Percentiles rank a stretch among this genome's conserved stretches.
Evolutionary conservation across 1,140 invertebrate species (phyloP).

Genomic region (Ceratosolen solmsi): DNA sequence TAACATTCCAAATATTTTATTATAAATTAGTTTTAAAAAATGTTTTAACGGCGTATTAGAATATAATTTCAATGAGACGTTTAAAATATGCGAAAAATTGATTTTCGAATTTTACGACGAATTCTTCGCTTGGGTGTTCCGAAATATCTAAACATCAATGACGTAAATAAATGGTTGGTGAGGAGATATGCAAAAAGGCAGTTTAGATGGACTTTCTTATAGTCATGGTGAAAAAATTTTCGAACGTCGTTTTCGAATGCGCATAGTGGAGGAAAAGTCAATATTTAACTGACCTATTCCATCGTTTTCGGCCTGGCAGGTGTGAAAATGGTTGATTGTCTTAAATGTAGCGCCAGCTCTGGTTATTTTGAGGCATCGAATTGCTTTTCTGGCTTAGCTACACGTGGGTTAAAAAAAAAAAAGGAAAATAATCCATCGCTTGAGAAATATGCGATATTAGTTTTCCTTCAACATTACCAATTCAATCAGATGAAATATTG

Average conservation of each 20-base stretch:
- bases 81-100: not conserved
- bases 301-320: constrained; percentile 57
- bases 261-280: constrained; percentile 56
- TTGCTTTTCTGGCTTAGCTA: constrained; percentile 23
- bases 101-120: not conserved
- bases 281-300: constrained; percentile 59
- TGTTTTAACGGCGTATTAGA: not conserved
- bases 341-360: constrained; percentile 43
- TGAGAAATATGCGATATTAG: not conserved
- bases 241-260: constrained; percentile 51
- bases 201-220: constrained; percentile 32
- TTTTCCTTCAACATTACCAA: not conserved
- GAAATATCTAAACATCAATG: not conserved
- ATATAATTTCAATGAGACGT: not conserved
- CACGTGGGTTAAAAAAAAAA: not conserved
- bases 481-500: not conserved
- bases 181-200: constrained; percentile 30
- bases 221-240: constrained; percentile 61
- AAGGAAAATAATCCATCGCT: constrained; percentile 15
- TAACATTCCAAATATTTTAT: no score
- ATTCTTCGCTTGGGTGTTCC: constrained; percentile 36
- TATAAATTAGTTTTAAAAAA: no score
- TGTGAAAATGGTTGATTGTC: constrained; percentile 58
- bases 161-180: constrained; percentile 9
- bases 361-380: constrained; percentile 5